Conservation (phyloP, 2,888 invertebrate genomes). For the Erynnis tages region DNA sequence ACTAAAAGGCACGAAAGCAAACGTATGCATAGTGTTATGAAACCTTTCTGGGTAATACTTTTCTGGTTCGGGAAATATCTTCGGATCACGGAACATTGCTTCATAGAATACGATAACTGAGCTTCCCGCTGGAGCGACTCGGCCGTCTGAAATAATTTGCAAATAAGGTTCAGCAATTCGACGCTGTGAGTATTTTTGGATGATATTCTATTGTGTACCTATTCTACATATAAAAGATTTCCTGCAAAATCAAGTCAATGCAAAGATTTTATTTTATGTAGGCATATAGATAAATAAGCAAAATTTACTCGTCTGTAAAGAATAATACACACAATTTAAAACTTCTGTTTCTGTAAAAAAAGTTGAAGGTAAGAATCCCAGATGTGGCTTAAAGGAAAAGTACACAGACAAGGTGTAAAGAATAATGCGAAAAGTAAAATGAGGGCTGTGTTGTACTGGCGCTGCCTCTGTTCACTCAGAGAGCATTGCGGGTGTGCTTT, state of each 20-base stretch:
- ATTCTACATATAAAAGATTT: too few species aligned
- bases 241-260: too few species aligned
- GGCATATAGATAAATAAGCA: too few species aligned
- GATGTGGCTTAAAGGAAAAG: background rate
- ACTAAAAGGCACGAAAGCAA: slow-evolving; percentile 44
- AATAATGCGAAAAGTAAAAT: slow-evolving; percentile 7
- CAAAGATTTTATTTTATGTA: too few species aligned
- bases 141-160: slow-evolving; percentile 39
- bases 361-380: too few species aligned
- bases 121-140: slow-evolving; percentile 41
- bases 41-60: slow-evolving; percentile 44
- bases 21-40: slow-evolving; percentile 38
- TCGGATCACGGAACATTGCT: slow-evolving; percentile 40
- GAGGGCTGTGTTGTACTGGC: slow-evolving; percentile 2
- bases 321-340: too few species aligned
- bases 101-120: slow-evolving; percentile 43
- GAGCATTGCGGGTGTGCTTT: background rate
- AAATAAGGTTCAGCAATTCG: background rate
- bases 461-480: background rate
- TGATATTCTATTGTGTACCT: too few species aligned
- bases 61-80: slow-evolving; percentile 41
- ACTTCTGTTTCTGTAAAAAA: too few species aligned
- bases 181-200: too few species aligned
- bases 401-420: background rate
- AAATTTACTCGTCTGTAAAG: too few species aligned